Conservation (phyloP, 2,888 invertebrate species). For the Callosobruchus maculatus region DNA sequence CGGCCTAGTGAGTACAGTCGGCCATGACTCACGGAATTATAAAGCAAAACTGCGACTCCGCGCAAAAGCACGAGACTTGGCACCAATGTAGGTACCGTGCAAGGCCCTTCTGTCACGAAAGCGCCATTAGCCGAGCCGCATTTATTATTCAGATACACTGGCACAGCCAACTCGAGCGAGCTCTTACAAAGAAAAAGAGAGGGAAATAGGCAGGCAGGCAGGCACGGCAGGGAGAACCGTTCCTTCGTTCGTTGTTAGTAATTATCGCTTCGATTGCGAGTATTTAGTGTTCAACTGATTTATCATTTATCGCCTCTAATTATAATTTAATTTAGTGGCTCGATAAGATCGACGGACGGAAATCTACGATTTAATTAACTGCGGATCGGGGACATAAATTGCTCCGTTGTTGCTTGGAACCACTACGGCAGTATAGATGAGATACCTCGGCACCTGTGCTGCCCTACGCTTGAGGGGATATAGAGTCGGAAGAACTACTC, state of each 20-base stretch:
- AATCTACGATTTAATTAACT: not conserved
- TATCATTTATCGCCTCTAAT: not conserved
- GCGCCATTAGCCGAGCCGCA: not conserved
- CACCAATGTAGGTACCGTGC: too few species aligned
- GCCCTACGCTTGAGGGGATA: too few species aligned
- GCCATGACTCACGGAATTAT: too few species aligned
- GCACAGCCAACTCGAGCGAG: not conserved
- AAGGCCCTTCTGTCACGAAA: too few species aligned
- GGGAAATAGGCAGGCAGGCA: not conserved
- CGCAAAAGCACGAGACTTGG: too few species aligned
- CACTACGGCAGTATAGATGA: too few species aligned
- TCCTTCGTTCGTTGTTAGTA: too few species aligned
- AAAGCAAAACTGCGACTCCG: too few species aligned
- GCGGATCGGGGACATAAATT: not conserved
- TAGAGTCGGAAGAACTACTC: too few species aligned
- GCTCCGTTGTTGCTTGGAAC: too few species aligned
- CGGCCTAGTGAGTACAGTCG: too few species aligned
- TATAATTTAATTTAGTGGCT: not conserved
- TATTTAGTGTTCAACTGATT: not conserved
- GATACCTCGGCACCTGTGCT: too few species aligned
- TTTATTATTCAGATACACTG: not conserved
- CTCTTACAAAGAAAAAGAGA: not conserved
- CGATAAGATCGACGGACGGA: not conserved
- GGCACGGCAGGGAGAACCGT: not conserved
- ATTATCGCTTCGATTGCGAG: not conserved